phyloP scores from a whole-genome alignment of 2,888 invertebrate genomes.

The Spodoptera littoralis region DNA sequence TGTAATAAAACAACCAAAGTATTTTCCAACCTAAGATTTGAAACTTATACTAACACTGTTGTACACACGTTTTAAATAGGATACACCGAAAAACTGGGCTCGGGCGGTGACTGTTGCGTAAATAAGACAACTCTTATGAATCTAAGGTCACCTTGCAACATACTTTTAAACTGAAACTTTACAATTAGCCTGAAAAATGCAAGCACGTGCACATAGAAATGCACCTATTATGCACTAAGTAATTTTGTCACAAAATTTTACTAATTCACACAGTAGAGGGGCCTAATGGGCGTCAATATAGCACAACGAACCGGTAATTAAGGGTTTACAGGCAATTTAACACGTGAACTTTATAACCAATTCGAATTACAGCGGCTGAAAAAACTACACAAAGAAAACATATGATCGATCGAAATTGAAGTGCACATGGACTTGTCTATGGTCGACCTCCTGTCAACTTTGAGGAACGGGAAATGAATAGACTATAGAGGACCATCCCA shows the following conservation, averaged over 20 bases:
- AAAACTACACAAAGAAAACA: conserved; percentile 89
- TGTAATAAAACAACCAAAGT: conserved; percentile 76
- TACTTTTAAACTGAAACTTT: conserved; percentile 69
- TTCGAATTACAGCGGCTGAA: conserved; percentile 88
- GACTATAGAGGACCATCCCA: conserved; percentile 18
- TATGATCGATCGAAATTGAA: conserved; percentile 88
- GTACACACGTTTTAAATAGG: conserved; percentile 67
- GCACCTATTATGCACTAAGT: conserved; percentile 75
- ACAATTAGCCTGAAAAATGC: conserved; percentile 82
- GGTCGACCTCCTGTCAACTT: conserved; percentile 69
- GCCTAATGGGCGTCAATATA: conserved; percentile 38
- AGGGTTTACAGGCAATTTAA: conserved; percentile 55
- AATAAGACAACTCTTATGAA: conserved; percentile 49
- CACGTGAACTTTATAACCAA: conserved; percentile 79
- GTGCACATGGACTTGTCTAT: conserved; percentile 87
- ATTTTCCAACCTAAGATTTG: conserved; percentile 70
- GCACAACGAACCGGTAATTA: conserved; percentile 47
- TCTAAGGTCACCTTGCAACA: conserved; percentile 54
- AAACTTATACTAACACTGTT: conserved; percentile 69
- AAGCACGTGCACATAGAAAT: conserved; percentile 86
- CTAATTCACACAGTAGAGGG: conserved; percentile 43
- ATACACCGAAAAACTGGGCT: conserved; percentile 49
- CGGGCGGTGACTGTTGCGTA: conserved; percentile 35
- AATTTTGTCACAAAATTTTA: conserved; percentile 55
- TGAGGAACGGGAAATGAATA: conserved; percentile 53